Base-by-base conservation (phyloP, 2,113 vertebrate species). In the Megalops atlanticus region DNA sequence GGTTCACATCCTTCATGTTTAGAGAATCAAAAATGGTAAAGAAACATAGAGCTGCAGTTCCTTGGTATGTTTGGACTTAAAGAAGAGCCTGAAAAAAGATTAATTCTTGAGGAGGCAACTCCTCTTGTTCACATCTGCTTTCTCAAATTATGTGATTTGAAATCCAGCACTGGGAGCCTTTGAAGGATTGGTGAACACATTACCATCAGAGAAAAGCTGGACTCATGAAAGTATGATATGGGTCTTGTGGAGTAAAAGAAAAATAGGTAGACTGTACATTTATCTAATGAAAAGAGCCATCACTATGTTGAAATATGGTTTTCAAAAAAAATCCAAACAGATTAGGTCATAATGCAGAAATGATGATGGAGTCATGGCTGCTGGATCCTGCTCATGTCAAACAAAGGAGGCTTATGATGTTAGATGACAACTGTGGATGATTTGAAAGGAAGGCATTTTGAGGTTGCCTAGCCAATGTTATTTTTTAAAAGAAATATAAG, bases 171-270 rank as follows among this genome's bases (percentile, higher is more conserved):
- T 52, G 49, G 71, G 49, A 75, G 35, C 24, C 49, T 84, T 82
- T 85, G 88, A 85, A 88, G 86, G 82, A 84, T 90, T 89, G 87
- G 87, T 86, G 92, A 91, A 90, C 91, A 91, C 89, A 90, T 88
- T 87, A 80, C 86, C 38, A 49, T 76, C 74, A 47, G 73, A 11
- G 18, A 43, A 43, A 39, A 21, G 39, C 27, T 24, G 2, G 64
- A 49, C 16, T 49, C 8, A 49, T 49, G 45, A 49, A 16, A 49
- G 45, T 12, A 12, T 49, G 1, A 49, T 49, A 49, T 49, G 8
- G 45, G 45, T 49, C 8, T 12, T 49, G 45, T 8, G 45, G 45
- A 49, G 16, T n/a, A n/a, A n/a, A n/a, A n/a, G n/a, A n/a, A n/a
- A n/a, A n/a, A n/a, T n/a, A n/a, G n/a, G n/a, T n/a, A n/a, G n/a